phyloP scores from a whole-genome alignment of 2,113 vertebrate species.

The Salvelinus alpinus region DNA sequence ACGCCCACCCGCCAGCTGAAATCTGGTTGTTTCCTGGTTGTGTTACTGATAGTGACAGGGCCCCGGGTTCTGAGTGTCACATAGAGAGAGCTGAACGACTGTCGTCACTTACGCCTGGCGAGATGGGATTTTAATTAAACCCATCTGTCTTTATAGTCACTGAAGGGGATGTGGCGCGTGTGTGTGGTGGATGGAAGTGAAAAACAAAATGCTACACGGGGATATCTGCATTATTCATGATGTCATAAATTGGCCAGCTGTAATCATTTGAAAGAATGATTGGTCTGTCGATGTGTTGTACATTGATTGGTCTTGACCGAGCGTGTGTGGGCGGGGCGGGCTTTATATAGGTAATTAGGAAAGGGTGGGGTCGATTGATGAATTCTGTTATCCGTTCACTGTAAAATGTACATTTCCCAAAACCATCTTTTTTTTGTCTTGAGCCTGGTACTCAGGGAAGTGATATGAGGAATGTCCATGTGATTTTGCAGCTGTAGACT shows the following conservation, averaged over 20 bases:
- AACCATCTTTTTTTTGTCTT: neutral
- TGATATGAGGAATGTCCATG: conserved; percentile 47
- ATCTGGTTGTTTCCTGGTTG: neutral
- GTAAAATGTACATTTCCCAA: neutral
- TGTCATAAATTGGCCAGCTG: conserved; percentile 69
- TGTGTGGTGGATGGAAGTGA: neutral
- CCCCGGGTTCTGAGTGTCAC: neutral
- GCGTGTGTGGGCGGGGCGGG: neutral
- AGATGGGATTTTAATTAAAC: conserved; percentile 54
- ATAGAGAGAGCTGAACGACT: neutral
- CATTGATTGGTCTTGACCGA: neutral
- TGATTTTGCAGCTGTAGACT: conserved; percentile 32
- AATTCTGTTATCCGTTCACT: conserved; percentile 34
- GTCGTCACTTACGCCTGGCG: conserved; percentile 22
- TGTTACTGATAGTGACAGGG: neutral
- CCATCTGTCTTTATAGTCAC: conserved; percentile 23
- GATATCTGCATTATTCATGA: conserved; percentile 66
- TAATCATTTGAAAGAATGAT: conserved; percentile 55
- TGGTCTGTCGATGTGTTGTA: conserved; percentile 11
- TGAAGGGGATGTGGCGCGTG: no score
- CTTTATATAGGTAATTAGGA: no score
- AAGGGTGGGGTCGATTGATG: conserved; percentile 48
- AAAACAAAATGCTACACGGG: neutral
- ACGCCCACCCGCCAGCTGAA: no score
- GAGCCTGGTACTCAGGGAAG: no score